Conservation (phyloP, 2,113 vertebrate species). For the Irena cyanogastra region DNA sequence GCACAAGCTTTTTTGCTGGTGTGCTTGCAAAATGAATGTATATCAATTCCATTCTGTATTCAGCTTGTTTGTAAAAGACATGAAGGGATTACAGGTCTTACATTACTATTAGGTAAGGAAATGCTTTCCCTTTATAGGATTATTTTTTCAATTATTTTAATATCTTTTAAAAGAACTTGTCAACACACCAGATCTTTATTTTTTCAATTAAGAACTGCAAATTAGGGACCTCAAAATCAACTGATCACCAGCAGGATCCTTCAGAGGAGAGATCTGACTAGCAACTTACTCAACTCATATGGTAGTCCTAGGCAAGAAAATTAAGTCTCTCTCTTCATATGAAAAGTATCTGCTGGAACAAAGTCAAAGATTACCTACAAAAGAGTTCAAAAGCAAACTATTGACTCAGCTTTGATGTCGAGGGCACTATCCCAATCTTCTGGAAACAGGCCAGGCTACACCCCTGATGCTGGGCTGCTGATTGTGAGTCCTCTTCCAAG, state of each 20-base stretch:
- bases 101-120: not conserved
- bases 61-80: not conserved
- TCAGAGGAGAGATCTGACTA: not conserved
- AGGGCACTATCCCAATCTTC: not conserved
- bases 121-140: not conserved
- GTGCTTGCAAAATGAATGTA: not conserved
- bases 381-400: not conserved
- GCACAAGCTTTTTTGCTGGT: not conserved
- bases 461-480: not conserved
- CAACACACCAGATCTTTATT: not conserved
- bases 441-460: not conserved
- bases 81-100: not conserved
- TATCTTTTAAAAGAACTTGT: not conserved
- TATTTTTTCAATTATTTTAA: not conserved
- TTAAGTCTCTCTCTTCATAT: not conserved
- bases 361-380: not conserved
- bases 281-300: not conserved
- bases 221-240: not conserved
- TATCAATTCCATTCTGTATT: not conserved
- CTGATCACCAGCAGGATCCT: not conserved
- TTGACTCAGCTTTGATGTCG: accelerated
- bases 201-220: not conserved
- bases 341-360: not conserved
- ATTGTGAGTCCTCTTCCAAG: accelerated
- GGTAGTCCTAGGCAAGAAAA: not conserved